Conservation (phyloP, 2,113 vertebrate genomes). For the Lathamus discolor region DNA sequence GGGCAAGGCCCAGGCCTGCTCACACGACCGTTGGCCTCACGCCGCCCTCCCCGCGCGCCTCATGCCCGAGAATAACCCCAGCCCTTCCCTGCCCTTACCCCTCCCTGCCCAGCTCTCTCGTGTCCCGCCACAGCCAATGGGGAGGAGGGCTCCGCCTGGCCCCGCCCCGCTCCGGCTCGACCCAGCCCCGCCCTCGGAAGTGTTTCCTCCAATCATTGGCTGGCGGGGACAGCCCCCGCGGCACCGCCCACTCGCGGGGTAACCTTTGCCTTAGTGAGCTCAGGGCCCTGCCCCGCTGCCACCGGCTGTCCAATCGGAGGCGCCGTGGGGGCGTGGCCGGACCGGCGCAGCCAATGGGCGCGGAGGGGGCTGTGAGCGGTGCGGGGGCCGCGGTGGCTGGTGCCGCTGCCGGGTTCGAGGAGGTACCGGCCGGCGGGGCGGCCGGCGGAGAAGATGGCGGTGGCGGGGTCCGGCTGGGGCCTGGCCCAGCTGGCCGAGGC, state of each 20-base stretch:
- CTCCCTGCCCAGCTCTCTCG: conserved; percentile 64
- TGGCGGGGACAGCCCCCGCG: neutral
- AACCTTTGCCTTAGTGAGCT: conserved; percentile 58
- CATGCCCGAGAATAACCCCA: conserved; percentile 75
- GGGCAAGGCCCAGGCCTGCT: too few species aligned
- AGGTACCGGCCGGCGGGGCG: neutral
- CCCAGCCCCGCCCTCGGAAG: neutral
- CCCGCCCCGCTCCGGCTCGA: neutral
- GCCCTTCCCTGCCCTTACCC: neutral
- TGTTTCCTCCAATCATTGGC: neutral
- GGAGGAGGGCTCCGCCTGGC: neutral
- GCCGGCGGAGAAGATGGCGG: conserved; percentile 73
- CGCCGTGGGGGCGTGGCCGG: neutral
- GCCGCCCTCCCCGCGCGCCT: neutral
- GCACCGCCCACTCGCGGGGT: neutral
- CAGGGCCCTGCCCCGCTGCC: conserved; percentile 3
- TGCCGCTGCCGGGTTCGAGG: neutral
- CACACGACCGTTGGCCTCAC: neutral
- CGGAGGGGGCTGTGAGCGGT: neutral
- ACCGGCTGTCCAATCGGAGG: neutral
- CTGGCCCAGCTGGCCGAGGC: conserved; percentile 77
- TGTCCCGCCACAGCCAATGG: conserved; percentile 71
- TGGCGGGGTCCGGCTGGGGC: neutral
- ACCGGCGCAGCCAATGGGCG: neutral
- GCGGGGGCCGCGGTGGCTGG: conserved; percentile 8